These are phyloP conservation scores for Agrilus biguttatus DNA, from an alignment of 2,888 invertebrate genomes.

Conservation along the genomic window DNA sequence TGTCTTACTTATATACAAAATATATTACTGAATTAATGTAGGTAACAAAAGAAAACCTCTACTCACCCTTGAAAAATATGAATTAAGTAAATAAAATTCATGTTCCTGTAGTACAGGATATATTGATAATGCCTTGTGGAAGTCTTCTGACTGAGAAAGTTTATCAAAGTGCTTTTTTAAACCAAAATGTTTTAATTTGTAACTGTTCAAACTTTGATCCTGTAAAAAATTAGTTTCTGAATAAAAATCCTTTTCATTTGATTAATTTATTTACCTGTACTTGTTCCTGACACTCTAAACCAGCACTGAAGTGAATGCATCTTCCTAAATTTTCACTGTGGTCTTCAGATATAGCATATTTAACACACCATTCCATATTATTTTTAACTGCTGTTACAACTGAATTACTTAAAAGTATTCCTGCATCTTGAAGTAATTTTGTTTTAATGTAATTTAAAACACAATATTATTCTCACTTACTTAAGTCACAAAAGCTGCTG, in stretches of 20 bases:
- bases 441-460: neutral
- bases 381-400: conserved; percentile 63
- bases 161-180: conserved; percentile 28
- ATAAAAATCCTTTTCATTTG: neutral
- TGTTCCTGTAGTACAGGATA: conserved; percentile 48
- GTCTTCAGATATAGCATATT: conserved; percentile 67
- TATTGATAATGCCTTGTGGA: conserved; percentile 46
- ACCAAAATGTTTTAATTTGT: conserved; percentile 32
- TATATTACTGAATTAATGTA: no score
- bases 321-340: conserved; percentile 81
- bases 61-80: conserved; percentile 52
- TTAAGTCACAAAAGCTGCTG: conserved; percentile 52
- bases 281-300: conserved; percentile 40
- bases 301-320: conserved; percentile 62
- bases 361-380: conserved; percentile 80
- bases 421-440: conserved; percentile 44
- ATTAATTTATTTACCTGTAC: conserved; percentile 33
- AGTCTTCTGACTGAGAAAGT: conserved; percentile 29
- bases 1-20: no score
- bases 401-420: conserved; percentile 77
- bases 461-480: conserved; percentile 27
- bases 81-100: conserved; percentile 55
- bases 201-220: conserved; percentile 25
- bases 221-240: conserved; percentile 14
- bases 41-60: neutral